phyloP scores from a whole-genome alignment of 2,113 vertebrate species.

The Cyprinodon brontotheroides region DNA sequence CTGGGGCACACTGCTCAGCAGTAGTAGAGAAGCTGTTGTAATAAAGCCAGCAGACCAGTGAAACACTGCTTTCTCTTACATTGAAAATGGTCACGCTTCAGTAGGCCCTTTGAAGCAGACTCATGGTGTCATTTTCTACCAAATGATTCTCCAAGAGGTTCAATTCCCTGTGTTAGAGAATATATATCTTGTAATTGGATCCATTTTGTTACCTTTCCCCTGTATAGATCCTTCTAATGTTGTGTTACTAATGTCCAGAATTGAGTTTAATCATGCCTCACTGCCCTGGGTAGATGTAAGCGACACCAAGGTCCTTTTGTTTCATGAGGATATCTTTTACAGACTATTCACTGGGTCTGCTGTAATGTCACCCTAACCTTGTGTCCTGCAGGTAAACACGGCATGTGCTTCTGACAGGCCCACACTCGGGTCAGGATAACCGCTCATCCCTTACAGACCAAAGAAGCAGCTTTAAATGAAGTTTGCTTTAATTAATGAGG shows the following conservation, averaged over 20 bases:
- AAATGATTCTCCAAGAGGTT: conserved; percentile 12
- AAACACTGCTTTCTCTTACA: conserved; percentile 48
- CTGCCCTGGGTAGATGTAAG: conserved; percentile 49
- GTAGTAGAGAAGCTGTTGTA: conserved; percentile 18
- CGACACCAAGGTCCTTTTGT: conserved; percentile 62
- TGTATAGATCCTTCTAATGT: conserved; percentile 29
- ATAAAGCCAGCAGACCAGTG: conserved; percentile 26
- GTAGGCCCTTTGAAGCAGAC: conserved; percentile 38
- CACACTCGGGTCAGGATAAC: conserved; percentile 40
- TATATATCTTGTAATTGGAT: conserved; percentile 7
- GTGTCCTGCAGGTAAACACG: conserved; percentile 13
- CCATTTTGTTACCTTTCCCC: conserved; percentile 14
- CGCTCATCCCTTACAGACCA: not conserved
- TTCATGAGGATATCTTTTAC: conserved; percentile 65
- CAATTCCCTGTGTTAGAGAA: conserved; percentile 2
- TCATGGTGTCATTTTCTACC: conserved; percentile 34
- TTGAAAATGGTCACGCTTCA: conserved; percentile 50
- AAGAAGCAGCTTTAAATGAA: not conserved
- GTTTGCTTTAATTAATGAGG: not conserved
- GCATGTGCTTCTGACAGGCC: conserved; percentile 30
- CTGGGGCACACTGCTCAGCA: not conserved
- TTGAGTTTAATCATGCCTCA: conserved; percentile 52
- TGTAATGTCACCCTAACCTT: conserved; percentile 61
- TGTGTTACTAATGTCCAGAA: conserved; percentile 27
- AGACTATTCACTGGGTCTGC: conserved; percentile 31